A percentile compares a stretch with the other conserved stretches of the same genome.
phyloP scores from a whole-genome alignment of 2,888 invertebrate genomes.

The Epinotia ramella region DNA sequence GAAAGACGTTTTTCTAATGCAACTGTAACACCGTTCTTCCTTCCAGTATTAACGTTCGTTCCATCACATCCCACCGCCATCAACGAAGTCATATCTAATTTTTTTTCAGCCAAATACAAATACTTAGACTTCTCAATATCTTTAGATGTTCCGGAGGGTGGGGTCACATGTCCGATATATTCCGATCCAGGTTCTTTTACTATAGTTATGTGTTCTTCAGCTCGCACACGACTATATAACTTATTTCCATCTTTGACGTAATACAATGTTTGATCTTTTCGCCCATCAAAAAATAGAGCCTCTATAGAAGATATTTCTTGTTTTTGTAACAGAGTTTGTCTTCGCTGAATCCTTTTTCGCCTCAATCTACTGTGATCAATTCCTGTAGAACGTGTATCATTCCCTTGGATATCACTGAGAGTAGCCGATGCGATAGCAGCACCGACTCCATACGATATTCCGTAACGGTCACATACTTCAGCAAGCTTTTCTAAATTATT shows the following conservation, averaged over 20 bases:
- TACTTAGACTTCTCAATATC: conserved; percentile 6
- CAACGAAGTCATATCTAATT: background rate
- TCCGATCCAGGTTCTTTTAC: conserved; percentile 38
- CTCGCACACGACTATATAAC: conserved; percentile 5
- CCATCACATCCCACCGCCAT: conserved; percentile 48
- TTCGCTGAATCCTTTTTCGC: no score
- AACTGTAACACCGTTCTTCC: conserved; percentile 47
- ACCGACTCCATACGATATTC: background rate
- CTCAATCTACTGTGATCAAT: conserved; percentile 3
- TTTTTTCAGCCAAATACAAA: conserved; percentile 14
- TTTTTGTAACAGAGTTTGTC: no score
- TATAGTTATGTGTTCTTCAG: conserved; percentile 32
- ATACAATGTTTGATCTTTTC: background rate
- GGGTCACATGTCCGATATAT: no score
- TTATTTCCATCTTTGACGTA: background rate
- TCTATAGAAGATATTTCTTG: no score
- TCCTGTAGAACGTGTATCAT: background rate
- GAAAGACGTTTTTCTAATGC: conserved; percentile 47
- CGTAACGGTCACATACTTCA: conserved; percentile 7
- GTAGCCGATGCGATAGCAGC: conserved; percentile 3
- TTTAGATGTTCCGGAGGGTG: conserved; percentile 3
- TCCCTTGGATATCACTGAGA: background rate
- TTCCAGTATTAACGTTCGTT: conserved; percentile 46
- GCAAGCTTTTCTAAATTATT: conserved; percentile 1
- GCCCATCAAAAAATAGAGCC: conserved; percentile 12